phyloP scores from a whole-genome alignment of 2,888 invertebrate species.

The Epicampocera succincta region DNA sequence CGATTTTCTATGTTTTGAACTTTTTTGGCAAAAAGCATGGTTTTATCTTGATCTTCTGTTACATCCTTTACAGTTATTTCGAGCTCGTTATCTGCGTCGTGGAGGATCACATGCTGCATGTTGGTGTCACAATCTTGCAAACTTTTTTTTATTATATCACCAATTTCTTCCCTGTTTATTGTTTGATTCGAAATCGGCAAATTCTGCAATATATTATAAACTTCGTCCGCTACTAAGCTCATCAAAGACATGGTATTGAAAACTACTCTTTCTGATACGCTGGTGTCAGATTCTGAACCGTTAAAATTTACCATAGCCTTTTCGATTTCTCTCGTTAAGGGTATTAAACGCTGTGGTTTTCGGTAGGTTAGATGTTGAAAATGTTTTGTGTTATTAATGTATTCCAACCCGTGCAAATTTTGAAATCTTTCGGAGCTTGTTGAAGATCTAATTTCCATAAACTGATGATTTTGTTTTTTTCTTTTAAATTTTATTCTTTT shows the following conservation, averaged over 20 bases:
- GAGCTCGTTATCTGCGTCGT: constrained; percentile 50
- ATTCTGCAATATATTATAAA: constrained; percentile 65
- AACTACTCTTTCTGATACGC: constrained; percentile 53
- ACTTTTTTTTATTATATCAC: constrained; percentile 65
- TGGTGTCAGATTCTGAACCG: constrained; percentile 64
- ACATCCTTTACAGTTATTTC: constrained; percentile 66
- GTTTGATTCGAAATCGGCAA: constrained; percentile 62
- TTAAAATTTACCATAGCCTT: constrained; percentile 71
- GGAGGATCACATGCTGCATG: constrained; percentile 5
- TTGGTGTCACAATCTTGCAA: constrained; percentile 51
- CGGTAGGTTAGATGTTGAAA: constrained; percentile 1
- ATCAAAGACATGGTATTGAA: constrained; percentile 64
- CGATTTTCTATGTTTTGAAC: not conserved
- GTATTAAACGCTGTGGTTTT: constrained; percentile 68
- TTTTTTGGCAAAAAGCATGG: constrained; percentile 59
- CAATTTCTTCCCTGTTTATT: constrained; percentile 67
- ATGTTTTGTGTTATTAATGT: not conserved
- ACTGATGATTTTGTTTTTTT: constrained; percentile 51
- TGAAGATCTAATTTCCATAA: constrained; percentile 66
- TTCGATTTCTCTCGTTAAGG: constrained; percentile 66
- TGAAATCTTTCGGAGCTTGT: not conserved
- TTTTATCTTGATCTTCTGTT: constrained; percentile 64
- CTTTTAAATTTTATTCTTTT: constrained; percentile 13
- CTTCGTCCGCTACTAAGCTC: constrained; percentile 64
- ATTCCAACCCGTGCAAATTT: constrained; percentile 16